Conservation (phyloP, 2,888 invertebrate genomes). For the Drosophila flavopinicola region DNA sequence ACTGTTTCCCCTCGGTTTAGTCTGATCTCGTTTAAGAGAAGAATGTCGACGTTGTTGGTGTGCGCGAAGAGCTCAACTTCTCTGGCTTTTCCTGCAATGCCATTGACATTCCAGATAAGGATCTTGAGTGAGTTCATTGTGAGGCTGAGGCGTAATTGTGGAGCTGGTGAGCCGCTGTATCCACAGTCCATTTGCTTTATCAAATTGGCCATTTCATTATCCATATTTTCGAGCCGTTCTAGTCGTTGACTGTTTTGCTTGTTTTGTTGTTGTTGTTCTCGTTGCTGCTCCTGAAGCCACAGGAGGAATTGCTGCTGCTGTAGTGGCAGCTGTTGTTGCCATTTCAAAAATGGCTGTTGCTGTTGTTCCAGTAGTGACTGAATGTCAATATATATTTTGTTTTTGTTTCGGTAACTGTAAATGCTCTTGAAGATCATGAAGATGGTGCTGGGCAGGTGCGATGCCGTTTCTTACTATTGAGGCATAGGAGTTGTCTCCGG, state of each 20-base stretch:
- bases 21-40: constrained; percentile 11
- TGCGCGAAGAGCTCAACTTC: constrained; percentile 20
- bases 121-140: constrained; percentile 18
- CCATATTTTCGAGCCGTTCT: constrained; percentile 14
- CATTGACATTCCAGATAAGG: constrained; percentile 23
- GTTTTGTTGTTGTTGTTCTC: constrained; percentile 9
- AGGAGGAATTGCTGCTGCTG: constrained; percentile 10
- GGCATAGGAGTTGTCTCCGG: no score
- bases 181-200: constrained; percentile 4
- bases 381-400: no score
- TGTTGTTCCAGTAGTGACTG: no score
- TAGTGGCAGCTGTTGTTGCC: constrained; percentile 1
- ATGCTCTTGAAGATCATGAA: no score
- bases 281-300: constrained; percentile 14
- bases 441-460: no score
- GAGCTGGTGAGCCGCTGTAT: background rate
- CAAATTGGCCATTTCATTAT: constrained; percentile 6
- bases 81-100: constrained; percentile 13
- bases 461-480: no score
- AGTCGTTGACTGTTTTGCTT: constrained; percentile 2
- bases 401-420: no score
- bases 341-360: background rate
- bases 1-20: constrained; percentile 1
- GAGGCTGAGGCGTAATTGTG: background rate
- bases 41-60: constrained; percentile 14